Conservation (phyloP, 2,888 invertebrate species). For the Teleogryllus oceanicus region DNA sequence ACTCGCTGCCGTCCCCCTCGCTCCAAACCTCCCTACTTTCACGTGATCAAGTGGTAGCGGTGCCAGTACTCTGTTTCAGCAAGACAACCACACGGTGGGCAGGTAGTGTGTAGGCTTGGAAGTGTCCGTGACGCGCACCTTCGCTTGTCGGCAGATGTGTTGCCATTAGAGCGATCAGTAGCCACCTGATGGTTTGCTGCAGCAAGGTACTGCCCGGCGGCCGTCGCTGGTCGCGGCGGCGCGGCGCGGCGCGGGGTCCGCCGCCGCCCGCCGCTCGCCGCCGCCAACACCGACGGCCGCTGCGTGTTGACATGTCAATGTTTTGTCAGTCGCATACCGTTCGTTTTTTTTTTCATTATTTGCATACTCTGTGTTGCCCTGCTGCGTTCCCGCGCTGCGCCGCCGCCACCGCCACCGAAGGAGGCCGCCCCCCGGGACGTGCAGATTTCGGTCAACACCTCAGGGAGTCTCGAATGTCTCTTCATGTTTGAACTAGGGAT, state of each 20-base stretch:
- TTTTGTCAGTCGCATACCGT: background rate
- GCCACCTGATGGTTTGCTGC: constrained; percentile 11
- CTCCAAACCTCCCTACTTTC: background rate
- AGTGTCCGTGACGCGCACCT: background rate
- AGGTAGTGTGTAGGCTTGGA: constrained; percentile 7
- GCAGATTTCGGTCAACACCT: background rate
- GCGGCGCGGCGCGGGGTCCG: no score
- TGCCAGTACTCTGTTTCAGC: constrained; percentile 5
- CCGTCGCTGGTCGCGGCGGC: background rate
- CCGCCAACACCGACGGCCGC: background rate
- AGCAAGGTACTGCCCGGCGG: constrained; percentile 18
- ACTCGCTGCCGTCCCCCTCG: background rate
- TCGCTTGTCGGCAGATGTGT: background rate
- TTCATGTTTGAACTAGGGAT: background rate
- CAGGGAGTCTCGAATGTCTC: constrained; percentile 3
- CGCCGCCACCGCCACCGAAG: background rate
- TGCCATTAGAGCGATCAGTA: background rate
- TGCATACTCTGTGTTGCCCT: background rate
- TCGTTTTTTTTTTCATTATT: background rate
- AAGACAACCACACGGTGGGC: constrained; percentile 6
- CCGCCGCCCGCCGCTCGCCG: background rate
- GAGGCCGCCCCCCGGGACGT: background rate
- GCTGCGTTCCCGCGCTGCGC: background rate
- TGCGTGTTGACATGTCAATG: background rate
- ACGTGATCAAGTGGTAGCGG: background rate